Evolutionary conservation across 2,797 vertebrate species (phyloP).

Genomic region (Parotocinclus haroldoi): DNA sequence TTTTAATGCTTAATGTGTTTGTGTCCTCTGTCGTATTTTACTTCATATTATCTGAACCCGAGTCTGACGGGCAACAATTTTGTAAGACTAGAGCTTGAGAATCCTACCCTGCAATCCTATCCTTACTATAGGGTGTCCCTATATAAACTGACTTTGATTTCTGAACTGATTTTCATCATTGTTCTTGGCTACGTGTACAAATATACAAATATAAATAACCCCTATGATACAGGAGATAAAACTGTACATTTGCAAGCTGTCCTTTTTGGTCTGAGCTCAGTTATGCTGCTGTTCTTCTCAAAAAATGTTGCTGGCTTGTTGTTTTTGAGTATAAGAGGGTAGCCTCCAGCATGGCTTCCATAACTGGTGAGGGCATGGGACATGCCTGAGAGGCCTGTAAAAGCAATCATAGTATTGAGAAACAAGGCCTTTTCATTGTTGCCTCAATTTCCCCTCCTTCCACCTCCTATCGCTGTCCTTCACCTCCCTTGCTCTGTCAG

Average conservation of each 20-base stretch:
- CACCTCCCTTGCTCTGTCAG: neutral
- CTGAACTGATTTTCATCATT: too few relatives aligned
- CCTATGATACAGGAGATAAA: too few relatives aligned
- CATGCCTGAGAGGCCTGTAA: conserved; percentile 39
- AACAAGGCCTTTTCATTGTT: conserved; percentile 54
- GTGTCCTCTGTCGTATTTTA: neutral
- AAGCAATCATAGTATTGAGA: conserved; percentile 45
- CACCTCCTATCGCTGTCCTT: conserved; percentile 22
- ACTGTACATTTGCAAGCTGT: too few relatives aligned
- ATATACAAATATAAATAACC: too few relatives aligned
- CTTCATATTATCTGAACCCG: conserved; percentile 4
- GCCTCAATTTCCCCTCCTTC: conserved; percentile 29
- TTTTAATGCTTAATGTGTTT: conserved; percentile 1
- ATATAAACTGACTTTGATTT: too few relatives aligned
- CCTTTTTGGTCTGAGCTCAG: neutral
- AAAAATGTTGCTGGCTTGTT: neutral
- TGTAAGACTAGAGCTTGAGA: neutral
- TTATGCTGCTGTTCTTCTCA: too few relatives aligned
- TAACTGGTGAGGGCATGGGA: conserved; percentile 39
- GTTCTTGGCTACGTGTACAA: too few relatives aligned
- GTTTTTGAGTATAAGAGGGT: conserved; percentile 24
- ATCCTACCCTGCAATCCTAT: neutral
- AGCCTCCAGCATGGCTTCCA: conserved; percentile 27
- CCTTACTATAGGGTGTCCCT: too few relatives aligned
- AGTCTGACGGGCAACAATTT: neutral